Conservation (phyloP, 1,140 invertebrate genomes). For the Carcinoscorpius rotundicauda region DNA sequence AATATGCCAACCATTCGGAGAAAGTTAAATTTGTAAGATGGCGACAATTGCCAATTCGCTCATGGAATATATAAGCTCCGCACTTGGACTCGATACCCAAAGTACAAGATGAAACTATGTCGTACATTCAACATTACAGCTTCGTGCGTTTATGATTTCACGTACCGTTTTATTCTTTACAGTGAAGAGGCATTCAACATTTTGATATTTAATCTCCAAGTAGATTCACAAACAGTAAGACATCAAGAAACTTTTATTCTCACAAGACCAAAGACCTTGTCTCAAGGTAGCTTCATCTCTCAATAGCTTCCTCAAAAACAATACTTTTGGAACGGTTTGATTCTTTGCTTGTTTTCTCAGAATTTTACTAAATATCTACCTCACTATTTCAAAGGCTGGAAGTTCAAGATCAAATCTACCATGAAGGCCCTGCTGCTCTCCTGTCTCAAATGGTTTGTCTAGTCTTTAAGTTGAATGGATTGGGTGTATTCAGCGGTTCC, state of each 20-base stretch:
- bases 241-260: neutral
- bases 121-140: constrained; percentile 94
- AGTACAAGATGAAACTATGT: constrained; percentile 98
- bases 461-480: too few relatives aligned
- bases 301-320: constrained; percentile 34
- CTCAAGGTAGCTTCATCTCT: constrained; percentile 35
- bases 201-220: constrained; percentile 8
- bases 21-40: constrained; percentile 91
- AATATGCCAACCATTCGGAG: constrained; percentile 88
- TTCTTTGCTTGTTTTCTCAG: constrained; percentile 12
- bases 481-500: too few relatives aligned
- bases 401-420: too few relatives aligned
- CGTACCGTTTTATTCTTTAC: constrained; percentile 98
- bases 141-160: constrained; percentile 93
- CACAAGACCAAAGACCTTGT: constrained; percentile 23
- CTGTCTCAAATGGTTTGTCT: too few relatives aligned
- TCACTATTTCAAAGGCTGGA: too few relatives aligned
- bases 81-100: constrained; percentile 86
- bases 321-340: constrained; percentile 1
- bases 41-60: constrained; percentile 98
- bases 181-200: constrained; percentile 58
- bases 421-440: too few relatives aligned
- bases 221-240: neutral
- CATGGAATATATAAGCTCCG: constrained; percentile 87
- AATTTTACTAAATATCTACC: constrained; percentile 4